Base-by-base conservation (phyloP, 2,113 vertebrate species). In the Labeo rohita region DNA sequence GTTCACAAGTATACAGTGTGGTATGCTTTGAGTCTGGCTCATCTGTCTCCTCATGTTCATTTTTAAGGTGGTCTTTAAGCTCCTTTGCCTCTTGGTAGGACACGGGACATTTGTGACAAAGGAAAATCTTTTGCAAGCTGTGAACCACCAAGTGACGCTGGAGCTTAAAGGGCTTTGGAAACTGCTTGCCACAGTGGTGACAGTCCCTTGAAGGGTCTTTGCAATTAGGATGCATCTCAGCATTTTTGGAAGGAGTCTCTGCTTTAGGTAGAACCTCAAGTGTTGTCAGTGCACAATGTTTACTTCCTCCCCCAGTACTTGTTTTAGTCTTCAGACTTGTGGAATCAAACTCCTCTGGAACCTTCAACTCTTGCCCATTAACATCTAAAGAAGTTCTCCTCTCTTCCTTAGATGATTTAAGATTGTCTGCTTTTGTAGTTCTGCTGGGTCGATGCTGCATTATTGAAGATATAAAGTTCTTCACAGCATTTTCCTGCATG, bases 151-250 rank as follows among this genome's bases (percentile, higher is more conserved):
- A 93, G 90, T 99, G 98, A 56, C 98, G 95, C 90, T 99, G 98
- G 63, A 99, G 97, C 91, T 99, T 99, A 90, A 99, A 99, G 21
- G 98, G 98, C 59, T 99, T 99, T 66, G 98, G 98, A 91, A 99
- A 99, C 86, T 97, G 97, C 78, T 99, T 99, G 52, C 98, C 98
- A 0, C 98, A 99, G 92, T 99, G 98, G 81, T 99, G 98, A 88
- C 98, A 99, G 89, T 99, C 98, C 73, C 98, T 95, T 34, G 98
- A 98, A 4, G 97, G 97, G 84, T 99, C 98, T 92, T 97, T 98
- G 94, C 98, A 99, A 91, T 98, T 97, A 2, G 95, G 94, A 89
- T 97, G 98, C 92, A 97, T 96, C 28, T 95, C 94, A 59, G 93
- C 88, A 84, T 92, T 94, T 87, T 95, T 97, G 0, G 93, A 92